phyloP scores from a whole-genome alignment of 2,888 invertebrate genomes.

The Dione vanillae region DNA sequence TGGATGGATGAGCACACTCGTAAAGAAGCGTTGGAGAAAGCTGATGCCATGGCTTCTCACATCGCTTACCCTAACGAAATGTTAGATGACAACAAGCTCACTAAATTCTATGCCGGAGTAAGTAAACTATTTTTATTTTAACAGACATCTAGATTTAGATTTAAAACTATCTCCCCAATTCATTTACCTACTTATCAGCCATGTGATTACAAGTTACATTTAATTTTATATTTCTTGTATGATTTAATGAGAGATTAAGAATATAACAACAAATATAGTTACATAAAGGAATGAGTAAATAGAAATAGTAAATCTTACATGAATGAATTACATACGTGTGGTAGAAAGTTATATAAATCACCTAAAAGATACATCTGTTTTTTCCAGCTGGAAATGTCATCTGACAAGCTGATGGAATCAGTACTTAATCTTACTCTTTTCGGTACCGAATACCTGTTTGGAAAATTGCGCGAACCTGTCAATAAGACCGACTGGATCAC shows the following conservation, averaged over 20 bases:
- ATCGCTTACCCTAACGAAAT: slow-evolving; percentile 97
- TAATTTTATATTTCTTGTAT: too few relatives aligned
- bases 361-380: not conserved
- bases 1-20: slow-evolving; percentile 97
- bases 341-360: too few relatives aligned
- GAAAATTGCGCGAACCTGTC: slow-evolving; percentile 89
- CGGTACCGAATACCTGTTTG: slow-evolving; percentile 91
- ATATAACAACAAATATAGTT: too few relatives aligned
- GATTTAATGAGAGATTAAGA: too few relatives aligned
- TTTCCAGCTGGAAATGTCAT: slow-evolving; percentile 87
- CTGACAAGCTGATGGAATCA: slow-evolving; percentile 89
- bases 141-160: not conserved
- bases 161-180: too few relatives aligned
- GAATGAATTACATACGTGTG: too few relatives aligned
- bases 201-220: too few relatives aligned
- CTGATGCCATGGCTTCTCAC: slow-evolving; percentile 92
- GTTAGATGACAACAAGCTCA: slow-evolving; percentile 91
- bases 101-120: slow-evolving; percentile 90
- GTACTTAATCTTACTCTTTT: slow-evolving; percentile 91
- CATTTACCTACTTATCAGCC: too few relatives aligned
- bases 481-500: slow-evolving; percentile 94
- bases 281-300: too few relatives aligned
- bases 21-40: slow-evolving; percentile 90
- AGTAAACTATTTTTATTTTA: slow-evolving; percentile 51
- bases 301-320: too few relatives aligned